Evolutionary conservation across 2,888 invertebrate genomes (phyloP).

Genomic region (Ptychoptera albimana): DNA sequence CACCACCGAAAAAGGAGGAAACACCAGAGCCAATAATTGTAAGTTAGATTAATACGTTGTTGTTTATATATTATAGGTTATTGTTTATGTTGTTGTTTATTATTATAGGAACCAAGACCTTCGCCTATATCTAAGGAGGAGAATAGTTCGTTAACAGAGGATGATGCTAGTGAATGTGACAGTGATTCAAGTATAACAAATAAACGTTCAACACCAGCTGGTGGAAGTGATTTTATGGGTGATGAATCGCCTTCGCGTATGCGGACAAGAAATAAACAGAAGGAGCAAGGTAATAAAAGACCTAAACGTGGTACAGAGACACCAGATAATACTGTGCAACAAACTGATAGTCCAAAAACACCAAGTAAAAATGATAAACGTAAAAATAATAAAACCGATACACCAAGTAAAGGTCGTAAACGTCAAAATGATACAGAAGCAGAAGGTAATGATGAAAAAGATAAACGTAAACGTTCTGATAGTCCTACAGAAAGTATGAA

Average conservation of each 20-base stretch:
- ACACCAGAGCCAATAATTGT: conserved; percentile 37
- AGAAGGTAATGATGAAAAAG: conserved; percentile 32
- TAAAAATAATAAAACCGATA: conserved; percentile 33
- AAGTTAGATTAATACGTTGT: not conserved
- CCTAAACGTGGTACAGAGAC: conserved; percentile 46
- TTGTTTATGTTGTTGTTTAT: not conserved
- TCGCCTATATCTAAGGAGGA: conserved; percentile 56
- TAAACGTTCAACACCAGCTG: conserved; percentile 20
- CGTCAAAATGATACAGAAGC: conserved; percentile 32
- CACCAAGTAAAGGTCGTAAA: conserved; percentile 38
- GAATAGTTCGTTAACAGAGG: conserved; percentile 68
- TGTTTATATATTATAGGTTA: not conserved
- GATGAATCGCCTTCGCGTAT: conserved; percentile 78
- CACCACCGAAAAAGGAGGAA: conserved; percentile 64
- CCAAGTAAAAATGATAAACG: conserved; percentile 33
- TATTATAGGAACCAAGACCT: conserved; percentile 34
- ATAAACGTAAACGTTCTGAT: conserved; percentile 35
- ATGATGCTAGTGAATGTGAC: conserved; percentile 89
- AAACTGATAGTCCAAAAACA: conserved; percentile 28
- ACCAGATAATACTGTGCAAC: conserved; percentile 30
- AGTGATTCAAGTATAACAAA: conserved; percentile 81
- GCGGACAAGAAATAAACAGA: conserved; percentile 70
- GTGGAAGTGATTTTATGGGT: conserved; percentile 10
- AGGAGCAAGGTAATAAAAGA: conserved; percentile 39
- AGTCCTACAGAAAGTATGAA: conserved; percentile 75